A percentile compares a stretch with the other conserved stretches of the same genome.
Evolutionary conservation across 2,888 invertebrate genomes (phyloP).

Genomic region (Melanostoma mellinum): DNA sequence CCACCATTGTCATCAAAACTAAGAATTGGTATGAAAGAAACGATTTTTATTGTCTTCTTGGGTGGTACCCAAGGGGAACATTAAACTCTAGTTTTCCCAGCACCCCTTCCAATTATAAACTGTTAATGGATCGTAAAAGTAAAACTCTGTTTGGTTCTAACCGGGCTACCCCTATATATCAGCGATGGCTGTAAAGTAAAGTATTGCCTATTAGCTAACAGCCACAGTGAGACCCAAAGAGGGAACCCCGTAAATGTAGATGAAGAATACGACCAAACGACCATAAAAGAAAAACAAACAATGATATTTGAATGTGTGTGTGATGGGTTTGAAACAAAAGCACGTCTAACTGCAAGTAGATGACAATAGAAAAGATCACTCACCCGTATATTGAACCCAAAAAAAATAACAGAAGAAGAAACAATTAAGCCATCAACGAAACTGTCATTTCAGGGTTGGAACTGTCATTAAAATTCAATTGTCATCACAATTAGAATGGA

Average conservation of each 20-base stretch:
- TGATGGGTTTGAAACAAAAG: slow-evolving; percentile 44
- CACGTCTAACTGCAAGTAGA: slow-evolving; percentile 27
- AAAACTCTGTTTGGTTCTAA: slow-evolving; percentile 33
- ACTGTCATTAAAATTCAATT: slow-evolving; percentile 63
- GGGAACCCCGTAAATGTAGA: slow-evolving; percentile 14
- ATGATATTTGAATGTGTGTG: slow-evolving; percentile 13
- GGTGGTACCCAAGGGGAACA: slow-evolving; percentile 42
- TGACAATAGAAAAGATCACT: background rate
- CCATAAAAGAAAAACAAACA: slow-evolving; percentile 24
- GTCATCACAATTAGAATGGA: slow-evolving; percentile 45
- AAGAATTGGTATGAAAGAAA: slow-evolving; percentile 4
- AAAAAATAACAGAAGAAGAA: slow-evolving; percentile 26
- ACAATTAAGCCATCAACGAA: slow-evolving; percentile 60
- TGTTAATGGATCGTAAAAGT: slow-evolving; percentile 69
- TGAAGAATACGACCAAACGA: background rate
- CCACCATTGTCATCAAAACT: background rate
- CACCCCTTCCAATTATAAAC: slow-evolving; percentile 61
- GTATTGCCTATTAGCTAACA: slow-evolving; percentile 25
- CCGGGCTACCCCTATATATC: slow-evolving; percentile 56
- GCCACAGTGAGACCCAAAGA: slow-evolving; percentile 18
- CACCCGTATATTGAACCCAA: slow-evolving; percentile 49
- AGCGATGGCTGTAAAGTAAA: slow-evolving; percentile 27
- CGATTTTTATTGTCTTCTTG: slow-evolving; percentile 44
- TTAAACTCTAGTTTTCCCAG: slow-evolving; percentile 38
- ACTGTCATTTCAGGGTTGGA: slow-evolving; percentile 42